Evolutionary conservation across 2,888 invertebrate species (phyloP).

Genomic region (Oscheius myriophilus): DNA sequence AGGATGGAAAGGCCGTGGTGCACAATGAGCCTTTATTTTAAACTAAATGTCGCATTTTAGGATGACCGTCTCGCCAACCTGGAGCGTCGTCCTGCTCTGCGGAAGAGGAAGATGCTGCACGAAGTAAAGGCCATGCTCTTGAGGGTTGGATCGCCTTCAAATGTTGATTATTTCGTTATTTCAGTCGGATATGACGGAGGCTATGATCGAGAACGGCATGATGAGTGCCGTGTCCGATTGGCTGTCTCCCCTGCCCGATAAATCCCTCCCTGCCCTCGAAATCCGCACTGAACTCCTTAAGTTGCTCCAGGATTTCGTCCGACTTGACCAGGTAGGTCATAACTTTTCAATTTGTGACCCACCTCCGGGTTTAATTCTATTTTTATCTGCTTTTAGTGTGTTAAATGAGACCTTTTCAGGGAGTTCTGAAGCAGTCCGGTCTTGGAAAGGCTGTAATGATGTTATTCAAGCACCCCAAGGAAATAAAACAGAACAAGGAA

Average conservation of each 20-base stretch:
- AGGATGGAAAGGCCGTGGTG: too few species aligned
- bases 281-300: slow-evolving; percentile 86
- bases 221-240: slow-evolving; percentile 80
- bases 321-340: slow-evolving; percentile 41
- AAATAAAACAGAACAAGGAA: slow-evolving; percentile 78
- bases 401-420: slow-evolving; percentile 74
- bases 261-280: slow-evolving; percentile 91
- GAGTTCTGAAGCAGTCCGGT: slow-evolving; percentile 90
- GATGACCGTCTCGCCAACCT: slow-evolving; percentile 90
- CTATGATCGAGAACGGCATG: slow-evolving; percentile 91
- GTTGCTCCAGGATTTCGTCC: slow-evolving; percentile 69
- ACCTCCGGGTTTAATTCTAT: not conserved
- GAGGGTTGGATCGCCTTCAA: slow-evolving; percentile 71
- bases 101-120: slow-evolving; percentile 88
- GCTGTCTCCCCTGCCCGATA: slow-evolving; percentile 97
- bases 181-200: slow-evolving; percentile 84
- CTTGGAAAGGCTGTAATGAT: slow-evolving; percentile 99
- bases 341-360: not conserved
- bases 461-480: slow-evolving; percentile 96
- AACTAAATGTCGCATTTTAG: too few species aligned
- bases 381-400: not conserved
- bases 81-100: slow-evolving; percentile 85
- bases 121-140: slow-evolving; percentile 89
- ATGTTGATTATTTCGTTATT: not conserved
- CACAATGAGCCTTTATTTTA: too few species aligned